Percentiles rank a stretch among this genome's conserved stretches.
These are phyloP conservation scores for Strongylocentrotus purpuratus DNA, from an alignment of 35 echinoderm and acorn worm genomes.

Conservation along the genomic window DNA sequence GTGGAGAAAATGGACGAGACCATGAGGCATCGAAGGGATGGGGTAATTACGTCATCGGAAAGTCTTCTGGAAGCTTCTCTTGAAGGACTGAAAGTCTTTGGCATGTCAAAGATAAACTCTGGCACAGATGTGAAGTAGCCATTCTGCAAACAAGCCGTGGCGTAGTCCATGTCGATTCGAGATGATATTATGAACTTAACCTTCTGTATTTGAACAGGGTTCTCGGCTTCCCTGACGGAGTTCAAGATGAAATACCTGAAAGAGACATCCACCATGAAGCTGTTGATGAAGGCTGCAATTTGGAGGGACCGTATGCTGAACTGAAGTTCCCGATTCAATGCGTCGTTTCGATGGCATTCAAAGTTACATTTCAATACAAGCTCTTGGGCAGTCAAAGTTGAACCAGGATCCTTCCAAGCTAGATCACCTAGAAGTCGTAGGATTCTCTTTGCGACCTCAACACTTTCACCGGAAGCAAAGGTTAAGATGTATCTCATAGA, in stretches of 20 bases:
- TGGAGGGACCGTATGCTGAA: not conserved
- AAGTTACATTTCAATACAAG: slow-evolving; percentile 37
- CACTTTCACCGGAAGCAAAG: slow-evolving; percentile 4
- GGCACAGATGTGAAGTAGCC: slow-evolving; percentile 32
- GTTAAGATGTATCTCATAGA: slow-evolving; percentile 7
- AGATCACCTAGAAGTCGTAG: not conserved
- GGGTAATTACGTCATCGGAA: slow-evolving; percentile 3
- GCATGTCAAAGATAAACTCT: slow-evolving; percentile 19
- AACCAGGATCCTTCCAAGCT: not conserved
- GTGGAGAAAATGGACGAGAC: slow-evolving; percentile 12
- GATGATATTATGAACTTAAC: not conserved
- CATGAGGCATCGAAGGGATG: not conserved
- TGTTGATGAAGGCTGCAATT: not conserved
- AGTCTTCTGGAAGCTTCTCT: slow-evolving; percentile 6
- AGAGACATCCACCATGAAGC: not conserved
- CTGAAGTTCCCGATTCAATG: slow-evolving; percentile 28
- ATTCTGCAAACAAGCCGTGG: slow-evolving; percentile 29
- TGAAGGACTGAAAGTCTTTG: not conserved
- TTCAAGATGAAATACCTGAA: slow-evolving; percentile 24
- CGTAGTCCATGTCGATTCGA: not conserved
- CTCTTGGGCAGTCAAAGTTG: not conserved
- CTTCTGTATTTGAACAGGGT: not conserved
- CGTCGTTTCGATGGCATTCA: slow-evolving; percentile 22
- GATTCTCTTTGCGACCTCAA: slow-evolving; percentile 18
- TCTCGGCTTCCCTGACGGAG: not conserved